phyloP scores from a whole-genome alignment of 2,888 invertebrate species.

The Eucera pruinosa region DNA sequence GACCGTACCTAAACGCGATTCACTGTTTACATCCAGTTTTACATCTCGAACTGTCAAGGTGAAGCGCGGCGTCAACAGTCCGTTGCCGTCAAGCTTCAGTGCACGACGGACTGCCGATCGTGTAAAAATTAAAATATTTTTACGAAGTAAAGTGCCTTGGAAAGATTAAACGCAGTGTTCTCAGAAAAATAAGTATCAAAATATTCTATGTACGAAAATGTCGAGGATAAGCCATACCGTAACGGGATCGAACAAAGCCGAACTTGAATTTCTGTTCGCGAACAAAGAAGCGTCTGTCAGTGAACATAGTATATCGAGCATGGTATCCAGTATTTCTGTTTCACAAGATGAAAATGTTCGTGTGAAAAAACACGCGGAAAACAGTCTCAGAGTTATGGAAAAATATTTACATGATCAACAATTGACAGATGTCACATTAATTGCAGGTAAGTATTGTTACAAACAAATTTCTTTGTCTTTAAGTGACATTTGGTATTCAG shows the following conservation, averaged over 20 bases:
- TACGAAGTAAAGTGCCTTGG: constrained; percentile 28
- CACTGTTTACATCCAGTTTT: constrained; percentile 63
- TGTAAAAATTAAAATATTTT: constrained; percentile 18
- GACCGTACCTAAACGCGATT: constrained; percentile 59
- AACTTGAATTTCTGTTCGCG: constrained; percentile 70
- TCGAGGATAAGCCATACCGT: constrained; percentile 53
- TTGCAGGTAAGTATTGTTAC: constrained; percentile 87
- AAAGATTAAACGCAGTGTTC: constrained; percentile 12
- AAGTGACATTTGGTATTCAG: neutral
- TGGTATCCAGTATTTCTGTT: constrained; percentile 80
- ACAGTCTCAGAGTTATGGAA: constrained; percentile 92
- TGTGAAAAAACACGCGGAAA: constrained; percentile 92
- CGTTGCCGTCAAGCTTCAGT: constrained; percentile 30
- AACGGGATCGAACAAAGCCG: constrained; percentile 67
- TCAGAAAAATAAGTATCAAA: constrained; percentile 26
- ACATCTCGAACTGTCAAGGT: constrained; percentile 48
- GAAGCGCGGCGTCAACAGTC: constrained; percentile 24
- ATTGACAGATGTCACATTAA: constrained; percentile 94
- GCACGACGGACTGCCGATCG: constrained; percentile 2
- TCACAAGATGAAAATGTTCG: constrained; percentile 92
- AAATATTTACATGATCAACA: constrained; percentile 92
- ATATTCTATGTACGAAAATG: constrained; percentile 57
- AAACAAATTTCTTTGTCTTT: constrained; percentile 22
- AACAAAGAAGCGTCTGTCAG: constrained; percentile 78
- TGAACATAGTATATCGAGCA: constrained; percentile 81